Percentiles rank a stretch among this genome's conserved stretches.
Conservation (phyloP, 2,797 vertebrate species). For the Chloroceryle inda region DNA sequence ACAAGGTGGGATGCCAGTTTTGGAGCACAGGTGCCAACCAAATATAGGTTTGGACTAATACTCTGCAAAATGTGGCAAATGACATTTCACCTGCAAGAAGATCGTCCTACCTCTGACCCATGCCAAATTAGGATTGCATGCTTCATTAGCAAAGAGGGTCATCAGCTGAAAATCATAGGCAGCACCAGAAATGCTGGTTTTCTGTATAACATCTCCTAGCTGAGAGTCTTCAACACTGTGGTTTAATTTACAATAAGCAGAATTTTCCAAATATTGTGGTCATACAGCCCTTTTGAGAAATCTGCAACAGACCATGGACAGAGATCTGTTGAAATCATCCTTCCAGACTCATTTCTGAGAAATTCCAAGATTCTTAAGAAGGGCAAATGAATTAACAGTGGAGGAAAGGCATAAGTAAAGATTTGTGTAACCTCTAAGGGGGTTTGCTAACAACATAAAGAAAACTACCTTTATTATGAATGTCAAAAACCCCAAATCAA, state of each 20-base stretch:
- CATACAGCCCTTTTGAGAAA: neutral
- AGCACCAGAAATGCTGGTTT: conserved; percentile 43
- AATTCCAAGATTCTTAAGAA: conserved; percentile 6
- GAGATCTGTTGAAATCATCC: conserved; percentile 20
- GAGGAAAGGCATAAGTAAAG: conserved; percentile 5
- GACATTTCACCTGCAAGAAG: conserved; percentile 58
- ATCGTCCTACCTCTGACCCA: conserved; percentile 1
- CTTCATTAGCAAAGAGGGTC: conserved; percentile 68
- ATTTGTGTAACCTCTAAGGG: neutral
- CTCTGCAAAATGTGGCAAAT: conserved; percentile 65
- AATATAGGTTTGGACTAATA: conserved; percentile 63
- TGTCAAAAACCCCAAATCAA: neutral
- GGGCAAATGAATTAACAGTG: neutral
- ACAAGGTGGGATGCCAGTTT: conserved; percentile 64
- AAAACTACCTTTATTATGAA: neutral
- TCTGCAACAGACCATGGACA: conserved; percentile 44
- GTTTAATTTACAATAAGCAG: neutral
- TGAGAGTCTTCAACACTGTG: neutral
- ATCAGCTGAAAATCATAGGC: conserved; percentile 57
- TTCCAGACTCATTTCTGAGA: neutral
- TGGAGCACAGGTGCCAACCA: conserved; percentile 62
- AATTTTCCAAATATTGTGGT: conserved; percentile 18
- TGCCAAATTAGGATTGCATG: conserved; percentile 61
- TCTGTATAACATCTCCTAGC: neutral
- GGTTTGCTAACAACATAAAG: neutral